Evolutionary conservation across 2,113 vertebrate species (phyloP), one percentile per base, ranked within the genome.

Genomic region (Stictonetta naevosa): DNA sequence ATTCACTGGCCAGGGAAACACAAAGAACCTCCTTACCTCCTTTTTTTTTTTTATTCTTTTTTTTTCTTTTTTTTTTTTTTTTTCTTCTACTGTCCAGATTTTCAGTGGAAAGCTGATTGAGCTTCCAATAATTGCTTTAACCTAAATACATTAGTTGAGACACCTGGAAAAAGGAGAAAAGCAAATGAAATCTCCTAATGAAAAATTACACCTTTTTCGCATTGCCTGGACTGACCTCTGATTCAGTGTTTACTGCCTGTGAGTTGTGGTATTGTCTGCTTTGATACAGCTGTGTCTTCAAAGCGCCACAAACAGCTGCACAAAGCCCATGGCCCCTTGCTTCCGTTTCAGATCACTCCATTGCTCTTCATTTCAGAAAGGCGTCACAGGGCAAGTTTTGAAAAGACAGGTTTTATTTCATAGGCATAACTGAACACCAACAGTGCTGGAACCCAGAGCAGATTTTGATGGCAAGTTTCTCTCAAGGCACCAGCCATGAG

Each of bases 371-470:
- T 56, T 72, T 76, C 58, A 42, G 33, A 52, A 84, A 44, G 5
- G 5, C 6, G 75, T 23, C 44, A 29, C 44, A 12, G 2, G 11
- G n/a, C 22, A 53, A 38, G 69, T 6, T 68, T 74, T 23, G 63
- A 86, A 40, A 50, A 76, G 13, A 11, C 50, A 74, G n/a, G 13
- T 31, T 81, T 85, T 73, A 28, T 33, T 72, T 22, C 38, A 18
- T 1, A 28, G 52, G 12, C 7, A 4, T 1, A 13, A 33, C 0
- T 34, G 55, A 73, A 55, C 3, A 3, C 40, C 63, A 75, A 2
- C 36, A 33, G 4, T 4, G 11, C 36, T 58, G 68, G 38, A 76
- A 38, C 25, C 18, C 16, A 10, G 19, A 17, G 8, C 16, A 38
- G 33, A 25, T 46, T 80, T 73, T 53, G 59, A 33, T 42, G 73